These are phyloP conservation scores for Lutraria rhynchaena DNA, from an alignment of 1,140 invertebrate genomes.

Conservation along the genomic window DNA sequence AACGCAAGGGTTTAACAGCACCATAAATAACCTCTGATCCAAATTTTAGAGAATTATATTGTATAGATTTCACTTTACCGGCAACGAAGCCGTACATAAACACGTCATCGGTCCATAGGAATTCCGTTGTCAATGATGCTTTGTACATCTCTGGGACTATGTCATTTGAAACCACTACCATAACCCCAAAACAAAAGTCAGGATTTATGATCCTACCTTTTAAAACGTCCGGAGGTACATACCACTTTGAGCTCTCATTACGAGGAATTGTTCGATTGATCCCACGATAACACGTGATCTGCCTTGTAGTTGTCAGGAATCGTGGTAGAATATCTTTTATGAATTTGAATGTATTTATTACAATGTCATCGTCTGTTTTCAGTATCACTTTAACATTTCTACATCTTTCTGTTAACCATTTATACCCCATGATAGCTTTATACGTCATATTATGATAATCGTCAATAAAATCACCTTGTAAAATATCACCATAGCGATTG, in stretches of 20 bases:
- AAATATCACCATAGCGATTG: too few species aligned
- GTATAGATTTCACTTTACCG: background rate
- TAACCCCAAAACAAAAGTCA: conserved; percentile 79
- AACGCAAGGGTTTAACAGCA: conserved; percentile 12
- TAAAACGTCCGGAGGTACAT: conserved; percentile 50
- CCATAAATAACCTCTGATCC: background rate
- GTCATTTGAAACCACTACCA: conserved; percentile 77
- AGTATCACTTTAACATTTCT: conserved; percentile 87
- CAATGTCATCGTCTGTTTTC: too few species aligned
- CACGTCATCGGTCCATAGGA: too few species aligned
- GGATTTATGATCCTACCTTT: conserved; percentile 46
- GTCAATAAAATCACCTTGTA: conserved; percentile 73
- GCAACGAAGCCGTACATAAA: conserved; percentile 77
- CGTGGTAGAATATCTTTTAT: conserved; percentile 88
- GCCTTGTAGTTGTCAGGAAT: conserved; percentile 10
- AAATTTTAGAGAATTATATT: background rate
- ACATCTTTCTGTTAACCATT: conserved; percentile 87
- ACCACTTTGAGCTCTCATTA: conserved; percentile 46
- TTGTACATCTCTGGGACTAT: conserved; percentile 75
- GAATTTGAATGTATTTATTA: too few species aligned
- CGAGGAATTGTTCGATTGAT: conserved; percentile 24
- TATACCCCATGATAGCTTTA: conserved; percentile 80
- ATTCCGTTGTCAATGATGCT: too few species aligned
- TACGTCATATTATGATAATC: conserved; percentile 70
- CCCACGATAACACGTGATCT: conserved; percentile 55